Percentiles rank a stretch among this genome's conserved stretches.
Evolutionary conservation across 2,797 vertebrate genomes (phyloP).

Genomic region (Platalea minor): DNA sequence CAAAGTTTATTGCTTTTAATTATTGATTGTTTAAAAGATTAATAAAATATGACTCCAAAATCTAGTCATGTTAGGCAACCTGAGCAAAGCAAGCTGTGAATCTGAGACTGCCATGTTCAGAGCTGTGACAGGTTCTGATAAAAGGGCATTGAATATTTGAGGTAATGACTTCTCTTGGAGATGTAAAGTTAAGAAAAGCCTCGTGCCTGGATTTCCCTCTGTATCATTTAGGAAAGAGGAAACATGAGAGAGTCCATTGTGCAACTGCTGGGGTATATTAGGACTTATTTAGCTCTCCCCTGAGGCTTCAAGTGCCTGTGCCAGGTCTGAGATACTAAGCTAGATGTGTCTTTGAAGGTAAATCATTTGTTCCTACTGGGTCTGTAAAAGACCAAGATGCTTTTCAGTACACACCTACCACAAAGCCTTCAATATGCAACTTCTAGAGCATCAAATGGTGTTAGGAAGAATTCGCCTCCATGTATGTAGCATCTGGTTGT

Average conservation of each 20-base stretch:
- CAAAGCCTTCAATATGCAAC: background rate
- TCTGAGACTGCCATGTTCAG: background rate
- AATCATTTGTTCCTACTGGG: background rate
- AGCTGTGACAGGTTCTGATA: background rate
- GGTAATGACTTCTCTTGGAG: background rate
- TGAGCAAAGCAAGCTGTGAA: slow-evolving; percentile 2
- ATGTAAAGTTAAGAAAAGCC: background rate
- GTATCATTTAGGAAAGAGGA: background rate
- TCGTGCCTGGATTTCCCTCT: background rate
- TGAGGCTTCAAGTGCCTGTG: background rate
- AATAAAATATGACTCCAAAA: slow-evolving; percentile 30
- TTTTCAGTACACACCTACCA: background rate
- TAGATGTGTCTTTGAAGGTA: background rate
- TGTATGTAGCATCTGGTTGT: background rate
- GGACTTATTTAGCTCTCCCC: background rate
- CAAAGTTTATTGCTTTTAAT: background rate
- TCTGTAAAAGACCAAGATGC: background rate
- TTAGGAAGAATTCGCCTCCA: background rate
- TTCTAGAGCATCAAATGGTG: background rate
- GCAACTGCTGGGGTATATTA: background rate
- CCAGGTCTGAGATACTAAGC: background rate
- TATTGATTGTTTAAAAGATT: slow-evolving; percentile 18
- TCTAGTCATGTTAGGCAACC: background rate
- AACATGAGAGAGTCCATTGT: background rate
- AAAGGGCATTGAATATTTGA: background rate